phyloP scores from a whole-genome alignment of 92 coral and sea anemone species.

The Phenganax subtilis region DNA sequence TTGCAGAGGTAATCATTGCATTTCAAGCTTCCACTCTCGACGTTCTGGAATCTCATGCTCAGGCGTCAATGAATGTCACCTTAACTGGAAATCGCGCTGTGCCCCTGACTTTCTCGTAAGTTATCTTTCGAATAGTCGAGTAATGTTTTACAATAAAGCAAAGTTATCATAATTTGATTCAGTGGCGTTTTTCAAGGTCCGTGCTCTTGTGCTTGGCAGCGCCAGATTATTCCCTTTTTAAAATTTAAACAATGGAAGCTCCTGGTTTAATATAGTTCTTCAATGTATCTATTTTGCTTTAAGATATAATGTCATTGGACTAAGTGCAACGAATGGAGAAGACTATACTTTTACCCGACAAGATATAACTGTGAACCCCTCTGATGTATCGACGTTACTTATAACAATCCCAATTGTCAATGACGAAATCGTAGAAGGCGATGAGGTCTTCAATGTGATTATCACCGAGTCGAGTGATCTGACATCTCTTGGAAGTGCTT shows the following conservation, averaged over 20 bases:
- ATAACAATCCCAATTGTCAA: neutral
- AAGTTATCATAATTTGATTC: no score
- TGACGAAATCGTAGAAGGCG: conserved; percentile 17
- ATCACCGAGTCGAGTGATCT: neutral
- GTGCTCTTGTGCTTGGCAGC: no score
- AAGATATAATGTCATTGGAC: neutral
- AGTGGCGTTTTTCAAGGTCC: no score
- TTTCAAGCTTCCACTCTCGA: neutral
- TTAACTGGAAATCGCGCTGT: conserved; percentile 21
- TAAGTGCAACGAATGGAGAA: neutral
- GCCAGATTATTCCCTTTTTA: no score
- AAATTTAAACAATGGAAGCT: neutral
- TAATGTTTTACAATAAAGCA: no score
- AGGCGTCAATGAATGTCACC: neutral
- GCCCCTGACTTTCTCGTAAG: conserved; percentile 31
- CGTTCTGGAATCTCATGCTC: neutral
- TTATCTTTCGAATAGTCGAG: neutral
- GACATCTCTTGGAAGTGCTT: neutral
- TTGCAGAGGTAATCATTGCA: conserved; percentile 15
- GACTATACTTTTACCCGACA: conserved; percentile 10
- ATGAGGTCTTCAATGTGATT: conserved; percentile 7
- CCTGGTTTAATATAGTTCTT: neutral
- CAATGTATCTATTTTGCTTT: neutral
- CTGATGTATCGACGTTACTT: neutral
- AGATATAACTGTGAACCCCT: conserved; percentile 11